Evolutionary conservation across 64 coral and sea anemone species (phyloP).

Genomic region (Stylophora pistillata): DNA sequence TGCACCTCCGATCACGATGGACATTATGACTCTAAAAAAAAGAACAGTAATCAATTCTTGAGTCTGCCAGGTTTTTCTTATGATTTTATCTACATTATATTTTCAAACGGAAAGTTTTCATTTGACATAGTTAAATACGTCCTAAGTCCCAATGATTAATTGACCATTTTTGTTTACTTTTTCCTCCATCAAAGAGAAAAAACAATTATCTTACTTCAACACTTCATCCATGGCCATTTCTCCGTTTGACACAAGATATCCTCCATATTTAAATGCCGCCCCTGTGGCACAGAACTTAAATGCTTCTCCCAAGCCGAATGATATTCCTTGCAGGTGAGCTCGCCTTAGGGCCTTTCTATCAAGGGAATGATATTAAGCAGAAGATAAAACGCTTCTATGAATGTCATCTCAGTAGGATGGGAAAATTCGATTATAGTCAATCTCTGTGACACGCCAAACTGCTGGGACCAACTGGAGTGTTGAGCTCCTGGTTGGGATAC

Average conservation of each 20-base stretch:
- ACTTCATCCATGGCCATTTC: constrained; percentile 60
- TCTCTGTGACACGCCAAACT: no score
- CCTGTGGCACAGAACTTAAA: constrained; percentile 70
- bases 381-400: no score
- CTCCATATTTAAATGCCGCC: constrained; percentile 76
- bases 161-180: no score
- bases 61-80: background rate
- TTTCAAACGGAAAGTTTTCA: no score
- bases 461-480: no score
- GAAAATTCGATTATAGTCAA: no score
- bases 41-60: background rate
- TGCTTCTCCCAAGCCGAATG: constrained; percentile 74
- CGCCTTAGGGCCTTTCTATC: constrained; percentile 60
- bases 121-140: no score
- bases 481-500: no score
- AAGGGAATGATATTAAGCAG: background rate
- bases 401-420: no score
- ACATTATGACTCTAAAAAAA: constrained; percentile 65
- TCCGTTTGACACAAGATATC: constrained; percentile 41
- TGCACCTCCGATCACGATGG: constrained; percentile 66
- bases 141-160: no score
- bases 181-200: background rate
- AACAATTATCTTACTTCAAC: constrained; percentile 57
- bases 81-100: no score
- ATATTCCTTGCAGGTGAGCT: constrained; percentile 63